Conservation (phyloP, 1,140 invertebrate species). For the Platyura marginata region DNA sequence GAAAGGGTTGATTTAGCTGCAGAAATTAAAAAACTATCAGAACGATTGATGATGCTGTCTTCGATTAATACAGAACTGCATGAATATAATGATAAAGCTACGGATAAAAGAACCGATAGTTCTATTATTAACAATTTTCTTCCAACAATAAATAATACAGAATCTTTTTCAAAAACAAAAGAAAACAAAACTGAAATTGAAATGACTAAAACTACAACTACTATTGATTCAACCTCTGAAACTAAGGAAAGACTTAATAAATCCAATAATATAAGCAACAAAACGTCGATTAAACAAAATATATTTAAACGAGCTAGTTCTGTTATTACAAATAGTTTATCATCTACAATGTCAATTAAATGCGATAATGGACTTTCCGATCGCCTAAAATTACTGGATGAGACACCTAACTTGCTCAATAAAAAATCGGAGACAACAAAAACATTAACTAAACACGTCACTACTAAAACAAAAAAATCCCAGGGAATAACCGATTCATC, state of each 20-base stretch:
- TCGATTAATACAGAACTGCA: conserved; percentile 41
- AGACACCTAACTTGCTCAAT: conserved; percentile 13
- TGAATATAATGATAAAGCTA: conserved; percentile 24
- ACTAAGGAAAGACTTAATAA: neutral
- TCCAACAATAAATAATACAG: no score
- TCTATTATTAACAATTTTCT: no score
- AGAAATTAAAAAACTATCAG: conserved; percentile 59
- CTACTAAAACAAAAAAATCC: conserved; percentile 6
- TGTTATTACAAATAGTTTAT: neutral
- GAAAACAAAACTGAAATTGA: neutral
- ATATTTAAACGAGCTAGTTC: neutral
- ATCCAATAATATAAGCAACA: neutral
- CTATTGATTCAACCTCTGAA: neutral
- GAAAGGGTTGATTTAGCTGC: conserved; percentile 49
- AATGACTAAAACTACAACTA: neutral
- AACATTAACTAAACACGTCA: neutral
- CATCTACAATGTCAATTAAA: neutral
- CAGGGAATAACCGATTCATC: conserved; percentile 4
- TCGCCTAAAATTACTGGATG: conserved; percentile 20
- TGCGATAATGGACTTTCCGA: conserved; percentile 12
- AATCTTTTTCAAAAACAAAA: neutral
- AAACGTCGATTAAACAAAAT: neutral
- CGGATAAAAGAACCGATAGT: no score
- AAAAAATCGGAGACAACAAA: conserved; percentile 3
- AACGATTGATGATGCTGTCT: conserved; percentile 52